These are phyloP conservation scores for Capitella teleta DNA, from an alignment of 1,140 invertebrate genomes.

Conservation along the genomic window DNA sequence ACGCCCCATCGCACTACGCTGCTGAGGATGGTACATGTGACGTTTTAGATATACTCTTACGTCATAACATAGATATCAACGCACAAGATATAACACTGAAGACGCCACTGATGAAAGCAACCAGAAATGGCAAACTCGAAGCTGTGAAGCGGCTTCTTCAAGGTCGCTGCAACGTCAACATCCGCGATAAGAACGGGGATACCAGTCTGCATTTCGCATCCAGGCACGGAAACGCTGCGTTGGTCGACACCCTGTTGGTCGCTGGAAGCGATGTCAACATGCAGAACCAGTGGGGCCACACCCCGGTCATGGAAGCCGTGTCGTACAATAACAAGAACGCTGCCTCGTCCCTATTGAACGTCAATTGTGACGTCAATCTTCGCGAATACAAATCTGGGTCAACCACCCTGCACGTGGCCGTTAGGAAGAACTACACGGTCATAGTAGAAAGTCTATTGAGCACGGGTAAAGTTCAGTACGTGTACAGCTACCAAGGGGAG, in stretches of 20 bases:
- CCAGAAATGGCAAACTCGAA: constrained; percentile 37
- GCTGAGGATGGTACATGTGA: constrained; percentile 40
- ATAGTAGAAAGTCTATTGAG: constrained; percentile 49
- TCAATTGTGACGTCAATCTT: constrained; percentile 34
- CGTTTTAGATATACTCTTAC: constrained; percentile 33
- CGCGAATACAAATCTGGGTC: constrained; percentile 39
- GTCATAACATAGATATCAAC: constrained; percentile 33
- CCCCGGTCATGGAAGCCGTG: constrained; percentile 40
- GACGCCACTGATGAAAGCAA: constrained; percentile 41
- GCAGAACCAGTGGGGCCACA: constrained; percentile 40
- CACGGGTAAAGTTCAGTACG: constrained; percentile 33
- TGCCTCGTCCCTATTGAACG: constrained; percentile 26
- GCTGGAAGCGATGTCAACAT: constrained; percentile 34
- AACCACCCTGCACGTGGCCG: constrained; percentile 45
- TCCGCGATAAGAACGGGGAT: constrained; percentile 91
- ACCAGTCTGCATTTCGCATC: constrained; percentile 67
- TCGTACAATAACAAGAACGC: constrained; percentile 40
- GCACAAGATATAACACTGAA: constrained; percentile 40
- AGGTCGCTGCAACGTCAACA: constrained; percentile 60
- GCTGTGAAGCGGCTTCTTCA: constrained; percentile 29
- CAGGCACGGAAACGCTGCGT: constrained; percentile 22
- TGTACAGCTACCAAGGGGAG: constrained; percentile 40
- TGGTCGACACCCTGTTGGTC: constrained; percentile 18
- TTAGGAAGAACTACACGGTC: constrained; percentile 44
- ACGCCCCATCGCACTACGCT: constrained; percentile 39